Evolutionary conservation across 23 tunicate species (phyloP).

Genomic region (Trididemnum clinides): DNA sequence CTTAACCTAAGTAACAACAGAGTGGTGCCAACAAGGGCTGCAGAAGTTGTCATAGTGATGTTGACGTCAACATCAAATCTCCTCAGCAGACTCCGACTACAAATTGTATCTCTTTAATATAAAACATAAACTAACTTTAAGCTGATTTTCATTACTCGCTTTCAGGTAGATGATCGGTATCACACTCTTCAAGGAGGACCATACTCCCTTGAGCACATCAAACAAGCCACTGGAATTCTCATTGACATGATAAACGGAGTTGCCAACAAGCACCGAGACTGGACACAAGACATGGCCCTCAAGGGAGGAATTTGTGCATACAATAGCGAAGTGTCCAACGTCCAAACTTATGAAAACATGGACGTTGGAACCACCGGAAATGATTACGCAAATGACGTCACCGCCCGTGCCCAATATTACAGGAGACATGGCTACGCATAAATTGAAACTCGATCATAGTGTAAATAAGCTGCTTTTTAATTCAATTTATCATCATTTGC

Average conservation of each 20-base stretch:
- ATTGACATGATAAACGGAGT: slow-evolving; percentile 88
- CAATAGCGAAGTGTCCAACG: slow-evolving; percentile 87
- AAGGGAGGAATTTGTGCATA: slow-evolving; percentile 95
- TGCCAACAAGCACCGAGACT: slow-evolving; percentile 49
- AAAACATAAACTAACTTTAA: no score
- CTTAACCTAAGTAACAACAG: no score
- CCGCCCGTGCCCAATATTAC: slow-evolving; percentile 77
- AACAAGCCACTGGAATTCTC: slow-evolving; percentile 82
- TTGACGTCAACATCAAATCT: no score
- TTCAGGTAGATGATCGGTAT: slow-evolving; percentile 87
- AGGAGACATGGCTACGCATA: slow-evolving; percentile 54
- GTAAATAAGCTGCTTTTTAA: no score
- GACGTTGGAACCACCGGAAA: slow-evolving; percentile 83
- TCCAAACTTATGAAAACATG: slow-evolving; percentile 79
- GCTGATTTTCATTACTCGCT: no score
- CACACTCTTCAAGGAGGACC: slow-evolving; percentile 72
- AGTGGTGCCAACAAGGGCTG: no score
- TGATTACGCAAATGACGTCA: slow-evolving; percentile 77
- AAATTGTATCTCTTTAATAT: no score
- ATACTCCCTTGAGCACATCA: slow-evolving; percentile 57
- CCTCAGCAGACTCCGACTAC: no score
- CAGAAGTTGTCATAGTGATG: no score
- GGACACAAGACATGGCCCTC: slow-evolving; percentile 64
- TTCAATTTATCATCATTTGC: no score
- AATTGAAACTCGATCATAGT: no score